phyloP scores from a whole-genome alignment of 2,888 invertebrate species.

The Stenchaetothrips biformis region DNA sequence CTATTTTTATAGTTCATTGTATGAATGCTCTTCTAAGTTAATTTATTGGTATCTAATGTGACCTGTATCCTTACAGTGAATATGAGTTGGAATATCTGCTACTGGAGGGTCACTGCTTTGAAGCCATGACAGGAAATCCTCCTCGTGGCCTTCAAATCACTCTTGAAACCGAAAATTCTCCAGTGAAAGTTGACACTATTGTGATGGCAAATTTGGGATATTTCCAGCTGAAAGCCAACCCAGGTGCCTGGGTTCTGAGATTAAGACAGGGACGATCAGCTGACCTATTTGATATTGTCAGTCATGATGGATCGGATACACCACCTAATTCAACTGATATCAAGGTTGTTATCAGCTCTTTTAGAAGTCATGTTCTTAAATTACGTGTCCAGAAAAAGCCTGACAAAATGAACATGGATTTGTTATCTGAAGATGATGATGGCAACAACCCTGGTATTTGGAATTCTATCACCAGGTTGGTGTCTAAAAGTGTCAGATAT shows the following conservation, averaged over 20 bases:
- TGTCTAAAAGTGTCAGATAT: conserved; percentile 2
- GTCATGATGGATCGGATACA: conserved; percentile 73
- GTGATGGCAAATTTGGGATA: conserved; percentile 99
- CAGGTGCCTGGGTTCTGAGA: conserved; percentile 89
- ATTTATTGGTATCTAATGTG: conserved; percentile 26
- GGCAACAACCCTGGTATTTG: conserved; percentile 70
- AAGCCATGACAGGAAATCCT: conserved; percentile 78
- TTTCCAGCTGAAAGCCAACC: conserved; percentile 96
- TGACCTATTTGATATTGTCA: conserved; percentile 87
- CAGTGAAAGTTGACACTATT: conserved; percentile 87
- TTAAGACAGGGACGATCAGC: conserved; percentile 88
- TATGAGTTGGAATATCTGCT: conserved; percentile 93
- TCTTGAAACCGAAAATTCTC: conserved; percentile 74
- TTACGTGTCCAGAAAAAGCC: conserved; percentile 85
- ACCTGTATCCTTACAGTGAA: conserved; percentile 60
- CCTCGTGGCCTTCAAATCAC: conserved; percentile 96
- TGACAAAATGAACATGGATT: conserved; percentile 78
- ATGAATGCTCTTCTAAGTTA: conserved; percentile 3
- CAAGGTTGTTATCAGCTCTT: conserved; percentile 72
- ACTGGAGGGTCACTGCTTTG: conserved; percentile 94
- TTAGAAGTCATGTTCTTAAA: conserved; percentile 87
- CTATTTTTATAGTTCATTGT: conserved; percentile 11
- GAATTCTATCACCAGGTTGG: conserved; percentile 87
- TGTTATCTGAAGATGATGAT: conserved; percentile 72
- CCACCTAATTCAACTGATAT: conserved; percentile 64